Percentiles rank a stretch among this genome's conserved stretches.
Conservation (phyloP, 2,797 vertebrate genomes). For the Fistularia tabacaria region DNA sequence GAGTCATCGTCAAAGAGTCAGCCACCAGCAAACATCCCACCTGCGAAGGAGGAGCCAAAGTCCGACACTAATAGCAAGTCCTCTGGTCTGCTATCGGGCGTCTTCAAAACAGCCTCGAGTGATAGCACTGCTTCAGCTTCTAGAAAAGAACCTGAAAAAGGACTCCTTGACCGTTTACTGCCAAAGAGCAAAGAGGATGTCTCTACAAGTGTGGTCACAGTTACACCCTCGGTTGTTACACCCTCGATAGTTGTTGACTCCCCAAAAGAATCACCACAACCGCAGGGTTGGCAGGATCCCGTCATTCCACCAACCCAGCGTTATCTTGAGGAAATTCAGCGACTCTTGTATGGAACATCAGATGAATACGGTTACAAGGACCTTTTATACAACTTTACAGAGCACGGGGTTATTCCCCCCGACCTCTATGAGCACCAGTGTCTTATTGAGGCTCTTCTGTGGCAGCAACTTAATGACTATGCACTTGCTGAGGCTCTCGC, state of each 20-base stretch:
- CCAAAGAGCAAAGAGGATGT: conserved; percentile 62
- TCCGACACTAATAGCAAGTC: conserved; percentile 29
- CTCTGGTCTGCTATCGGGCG: conserved; percentile 59
- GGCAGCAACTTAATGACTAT: conserved; percentile 81
- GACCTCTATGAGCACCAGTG: conserved; percentile 78
- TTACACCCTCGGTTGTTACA: conserved; percentile 21
- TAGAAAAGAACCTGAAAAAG: conserved; percentile 63
- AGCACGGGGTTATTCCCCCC: conserved; percentile 73
- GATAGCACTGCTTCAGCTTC: conserved; percentile 30
- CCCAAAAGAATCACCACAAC: conserved; percentile 18
- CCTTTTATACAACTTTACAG: conserved; percentile 75
- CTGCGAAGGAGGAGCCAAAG: conserved; percentile 53
- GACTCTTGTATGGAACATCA: conserved; percentile 74
- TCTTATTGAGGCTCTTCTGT: conserved; percentile 77
- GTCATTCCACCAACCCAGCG: conserved; percentile 57
- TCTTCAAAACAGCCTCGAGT: conserved; percentile 58
- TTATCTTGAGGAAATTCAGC: conserved; percentile 76
- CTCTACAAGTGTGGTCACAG: conserved; percentile 30
- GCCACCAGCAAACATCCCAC: conserved; percentile 33
- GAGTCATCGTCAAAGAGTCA: conserved; percentile 62
- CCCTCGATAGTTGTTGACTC: conserved; percentile 12
- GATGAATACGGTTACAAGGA: conserved; percentile 78
- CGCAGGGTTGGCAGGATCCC: conserved; percentile 49
- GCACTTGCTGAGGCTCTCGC: conserved; percentile 68
- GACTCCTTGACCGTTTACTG: conserved; percentile 61